Conservation (phyloP, 2,113 vertebrate genomes). For the Pelmatolapia mariae region DNA sequence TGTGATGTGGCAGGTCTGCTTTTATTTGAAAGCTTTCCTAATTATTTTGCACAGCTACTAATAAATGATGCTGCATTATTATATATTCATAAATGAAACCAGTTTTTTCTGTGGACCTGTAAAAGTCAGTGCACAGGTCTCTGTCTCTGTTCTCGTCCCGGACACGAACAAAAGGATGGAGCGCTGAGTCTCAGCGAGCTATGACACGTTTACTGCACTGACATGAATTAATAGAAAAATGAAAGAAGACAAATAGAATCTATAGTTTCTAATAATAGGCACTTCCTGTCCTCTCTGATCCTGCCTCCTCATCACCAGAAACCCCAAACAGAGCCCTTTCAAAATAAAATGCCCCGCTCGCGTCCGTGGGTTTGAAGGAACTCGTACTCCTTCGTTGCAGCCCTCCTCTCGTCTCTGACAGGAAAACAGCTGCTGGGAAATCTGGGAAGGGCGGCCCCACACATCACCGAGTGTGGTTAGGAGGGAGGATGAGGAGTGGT, state of each 20-base stretch:
- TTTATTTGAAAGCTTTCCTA: not conserved
- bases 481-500: slow-evolving; percentile 22
- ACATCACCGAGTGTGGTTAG: not conserved
- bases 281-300: not conserved
- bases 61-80: not conserved
- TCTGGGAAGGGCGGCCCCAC: not conserved
- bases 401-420: not conserved
- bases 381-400: not conserved
- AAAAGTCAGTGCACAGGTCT: not conserved
- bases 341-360: not conserved
- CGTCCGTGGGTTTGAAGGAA: not conserved
- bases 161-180: fast-evolving
- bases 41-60: not conserved
- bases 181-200: not conserved
- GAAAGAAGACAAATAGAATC: not conserved
- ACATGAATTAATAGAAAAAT: not conserved
- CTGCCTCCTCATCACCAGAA: not conserved
- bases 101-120: not conserved
- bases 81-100: fast-evolving
- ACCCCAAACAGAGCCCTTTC: not conserved
- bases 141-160: not conserved
- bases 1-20: not conserved
- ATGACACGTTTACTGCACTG: fast-evolving
- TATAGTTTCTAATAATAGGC: not conserved
- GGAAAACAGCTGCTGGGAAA: slow-evolving; percentile 1